A percentile compares a stretch with the other conserved stretches of the same genome.
Evolutionary conservation across 2,888 invertebrate species (phyloP).

Genomic region (Blastobasis lacticolella): DNA sequence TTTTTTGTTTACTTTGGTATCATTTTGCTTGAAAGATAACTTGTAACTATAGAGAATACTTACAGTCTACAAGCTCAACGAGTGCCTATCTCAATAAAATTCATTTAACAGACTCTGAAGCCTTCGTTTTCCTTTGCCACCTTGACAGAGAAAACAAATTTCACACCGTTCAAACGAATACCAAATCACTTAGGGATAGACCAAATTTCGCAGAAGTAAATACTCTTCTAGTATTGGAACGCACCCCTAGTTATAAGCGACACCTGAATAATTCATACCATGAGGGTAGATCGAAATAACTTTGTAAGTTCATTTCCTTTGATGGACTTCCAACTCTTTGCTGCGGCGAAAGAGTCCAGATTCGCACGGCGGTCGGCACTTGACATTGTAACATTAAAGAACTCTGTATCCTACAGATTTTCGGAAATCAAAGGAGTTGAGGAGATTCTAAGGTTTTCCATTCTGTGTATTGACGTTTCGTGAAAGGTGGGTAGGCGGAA

Average conservation of each 20-base stretch:
- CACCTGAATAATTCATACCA: conserved; percentile 67
- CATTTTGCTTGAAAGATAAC: too few species aligned
- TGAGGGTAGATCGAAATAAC: conserved; percentile 58
- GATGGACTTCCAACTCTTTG: conserved; percentile 34
- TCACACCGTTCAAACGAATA: too few species aligned
- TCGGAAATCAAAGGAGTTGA: conserved; percentile 14
- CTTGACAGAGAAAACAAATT: too few species aligned
- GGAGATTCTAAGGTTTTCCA: conserved; percentile 5
- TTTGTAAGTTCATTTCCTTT: conserved; percentile 23
- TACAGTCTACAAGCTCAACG: too few species aligned
- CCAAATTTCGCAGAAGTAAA: too few species aligned
- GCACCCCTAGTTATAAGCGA: conserved; percentile 56
- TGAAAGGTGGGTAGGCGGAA: conserved; percentile 8
- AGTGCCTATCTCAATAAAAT: too few species aligned
- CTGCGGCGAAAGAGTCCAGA: conserved; percentile 24
- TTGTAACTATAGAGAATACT: too few species aligned
- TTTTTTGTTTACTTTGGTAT: too few species aligned
- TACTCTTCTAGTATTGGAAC: too few species aligned
- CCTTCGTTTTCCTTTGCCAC: too few species aligned
- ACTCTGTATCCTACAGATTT: conserved; percentile 1
- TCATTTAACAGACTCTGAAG: too few species aligned
- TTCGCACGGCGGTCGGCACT: conserved; percentile 11
- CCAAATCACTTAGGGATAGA: too few species aligned
- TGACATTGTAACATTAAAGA: conserved; percentile 9
- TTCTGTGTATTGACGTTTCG: conserved; percentile 10